Percentiles rank a stretch among this genome's conserved stretches.
These are phyloP conservation scores for Metellina segmentata DNA, from an alignment of 2,888 invertebrate species.

Conservation along the genomic window DNA sequence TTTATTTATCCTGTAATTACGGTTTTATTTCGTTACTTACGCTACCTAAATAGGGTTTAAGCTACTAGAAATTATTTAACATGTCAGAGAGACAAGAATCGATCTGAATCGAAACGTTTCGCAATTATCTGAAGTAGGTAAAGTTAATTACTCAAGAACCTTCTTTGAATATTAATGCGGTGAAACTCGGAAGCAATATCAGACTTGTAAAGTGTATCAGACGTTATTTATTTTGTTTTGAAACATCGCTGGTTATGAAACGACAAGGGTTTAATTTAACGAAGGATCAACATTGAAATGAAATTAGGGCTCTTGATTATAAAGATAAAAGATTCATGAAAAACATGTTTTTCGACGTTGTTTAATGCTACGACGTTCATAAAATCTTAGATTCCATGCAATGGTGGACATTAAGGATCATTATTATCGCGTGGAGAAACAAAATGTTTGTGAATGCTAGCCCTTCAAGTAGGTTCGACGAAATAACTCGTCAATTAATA, in stretches of 20 bases:
- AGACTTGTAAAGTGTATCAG: not conserved
- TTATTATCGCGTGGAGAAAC: too few relatives aligned
- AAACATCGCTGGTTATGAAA: not conserved
- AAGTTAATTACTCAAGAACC: not conserved
- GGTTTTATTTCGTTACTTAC: not conserved
- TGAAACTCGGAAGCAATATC: not conserved
- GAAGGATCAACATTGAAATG: not conserved
- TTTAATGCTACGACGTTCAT: too few relatives aligned
- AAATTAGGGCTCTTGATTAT: not conserved
- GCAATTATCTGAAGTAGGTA: not conserved
- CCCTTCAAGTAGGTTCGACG: too few relatives aligned
- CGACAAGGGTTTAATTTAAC: not conserved
- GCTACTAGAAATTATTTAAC: too few relatives aligned
- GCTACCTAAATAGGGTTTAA: too few relatives aligned
- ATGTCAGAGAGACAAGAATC: too few relatives aligned
- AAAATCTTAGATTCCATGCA: too few relatives aligned
- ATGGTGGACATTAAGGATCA: too few relatives aligned
- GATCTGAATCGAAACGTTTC: not conserved
- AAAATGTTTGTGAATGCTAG: too few relatives aligned
- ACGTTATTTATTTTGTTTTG: not conserved
- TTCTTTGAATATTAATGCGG: constrained; percentile 15
- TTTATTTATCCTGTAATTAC: not conserved
- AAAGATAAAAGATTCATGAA: not conserved
- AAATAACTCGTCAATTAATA: too few relatives aligned
- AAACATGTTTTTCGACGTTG: not conserved